Base-by-base conservation (phyloP, 2,888 invertebrate genomes). In the Athalia circularis region DNA sequence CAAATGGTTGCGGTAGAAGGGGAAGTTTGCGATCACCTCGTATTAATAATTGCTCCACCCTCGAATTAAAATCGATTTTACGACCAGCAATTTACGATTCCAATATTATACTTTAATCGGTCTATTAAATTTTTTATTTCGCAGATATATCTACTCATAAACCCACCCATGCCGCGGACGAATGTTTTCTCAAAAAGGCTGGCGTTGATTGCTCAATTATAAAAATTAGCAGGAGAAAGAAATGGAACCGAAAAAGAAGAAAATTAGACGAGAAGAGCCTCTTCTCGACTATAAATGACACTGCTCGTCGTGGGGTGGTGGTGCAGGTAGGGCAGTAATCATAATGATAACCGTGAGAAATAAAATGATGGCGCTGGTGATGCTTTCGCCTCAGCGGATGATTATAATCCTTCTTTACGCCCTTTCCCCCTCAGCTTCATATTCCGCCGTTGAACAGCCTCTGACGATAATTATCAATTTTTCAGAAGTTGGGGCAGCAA, bases 31-130 rank as follows among this genome's bases (percentile, higher is more conserved):
- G 81, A 80, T 80, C 79, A 81, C 83, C 83, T 81, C 82, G 80
- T 83, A 84, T 82, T 81, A 78, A 82, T 84, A 85, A 86, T 85
- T 84, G 83, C 74, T 68, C 82, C 81, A 79, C 78, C 29, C 81
- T 83, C 80, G 78, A 76, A 85, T 86, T 86, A 85, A 87, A 86
- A 85, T 85, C 86, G 83, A 86, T 85, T 84, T 83, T 76, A 65
- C 80, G 62, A 62, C 62, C 52, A 59, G 75, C 62, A 75, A 75
- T 75, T 75, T 75, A 75, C 75, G 75, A 75, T 75, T 75, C 9
- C 50, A 50, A 75, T 62, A 75, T 75, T 75, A 75, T 48, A 61
- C 62, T 62, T 52, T 75, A 50, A 62, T 75, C 62, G 61, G 50
- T 62, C 75, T 50, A 75, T 75, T 64, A 64, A 75, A 75, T 75